Percentiles rank a stretch among this genome's conserved stretches.
Evolutionary conservation across 1,140 invertebrate genomes (phyloP).

Genomic region (Drosophila elegans): DNA sequence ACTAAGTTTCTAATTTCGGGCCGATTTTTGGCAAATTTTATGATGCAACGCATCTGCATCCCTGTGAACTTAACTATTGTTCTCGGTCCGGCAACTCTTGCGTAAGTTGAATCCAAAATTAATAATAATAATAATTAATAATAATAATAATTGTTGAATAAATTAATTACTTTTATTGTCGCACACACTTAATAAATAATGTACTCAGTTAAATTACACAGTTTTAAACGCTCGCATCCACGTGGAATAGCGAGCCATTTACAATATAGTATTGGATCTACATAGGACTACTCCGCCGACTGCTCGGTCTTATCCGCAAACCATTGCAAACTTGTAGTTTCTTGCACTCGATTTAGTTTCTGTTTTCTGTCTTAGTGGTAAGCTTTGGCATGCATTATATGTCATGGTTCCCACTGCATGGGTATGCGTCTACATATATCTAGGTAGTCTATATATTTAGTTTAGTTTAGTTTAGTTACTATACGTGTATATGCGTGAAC

Average conservation of each 20-base stretch:
- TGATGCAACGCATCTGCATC: too few relatives aligned
- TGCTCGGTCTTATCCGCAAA: slow-evolving; percentile 5
- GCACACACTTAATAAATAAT: slow-evolving; percentile 80
- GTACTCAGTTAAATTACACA: slow-evolving; percentile 69
- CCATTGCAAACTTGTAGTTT: slow-evolving; percentile 76
- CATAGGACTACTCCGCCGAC: slow-evolving; percentile 56
- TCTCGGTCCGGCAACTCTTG: too few relatives aligned
- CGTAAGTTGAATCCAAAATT: too few relatives aligned
- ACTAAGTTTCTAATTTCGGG: too few relatives aligned
- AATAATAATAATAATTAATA: too few relatives aligned
- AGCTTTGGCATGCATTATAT: slow-evolving; percentile 85
- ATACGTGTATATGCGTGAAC: slow-evolving; percentile 40
- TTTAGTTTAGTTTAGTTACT: slow-evolving; percentile 9
- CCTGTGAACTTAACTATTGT: too few relatives aligned
- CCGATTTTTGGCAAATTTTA: too few relatives aligned
- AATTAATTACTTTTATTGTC: slow-evolving; percentile 84
- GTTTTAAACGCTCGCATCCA: slow-evolving; percentile 29
- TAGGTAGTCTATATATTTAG: slow-evolving; percentile 28
- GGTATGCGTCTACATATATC: slow-evolving; percentile 22
- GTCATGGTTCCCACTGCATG: slow-evolving; percentile 68
- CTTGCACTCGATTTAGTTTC: slow-evolving; percentile 64
- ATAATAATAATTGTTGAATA: slow-evolving; percentile 60
- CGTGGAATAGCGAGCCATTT: slow-evolving; percentile 22
- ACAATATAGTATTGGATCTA: slow-evolving; percentile 62
- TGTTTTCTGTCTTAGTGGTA: slow-evolving; percentile 80